phyloP scores from a whole-genome alignment of 2,888 invertebrate species.

The Pardosa pseudoannulata region DNA sequence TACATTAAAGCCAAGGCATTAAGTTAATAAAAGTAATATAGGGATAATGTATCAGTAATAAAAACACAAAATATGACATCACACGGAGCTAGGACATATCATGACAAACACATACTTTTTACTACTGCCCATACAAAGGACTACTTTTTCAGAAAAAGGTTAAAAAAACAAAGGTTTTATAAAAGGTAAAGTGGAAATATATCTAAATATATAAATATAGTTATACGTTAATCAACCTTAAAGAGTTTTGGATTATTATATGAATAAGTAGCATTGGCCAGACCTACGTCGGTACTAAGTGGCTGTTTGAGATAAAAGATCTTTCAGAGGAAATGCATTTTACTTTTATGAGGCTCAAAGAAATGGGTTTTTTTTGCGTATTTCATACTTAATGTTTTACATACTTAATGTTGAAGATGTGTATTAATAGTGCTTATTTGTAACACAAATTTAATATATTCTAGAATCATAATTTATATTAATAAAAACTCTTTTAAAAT shows the following conservation, averaged over 20 bases:
- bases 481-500: no score
- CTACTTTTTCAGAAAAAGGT: slow-evolving; percentile 25
- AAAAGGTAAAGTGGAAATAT: neutral
- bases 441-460: no score
- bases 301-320: slow-evolving; percentile 36
- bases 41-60: slow-evolving; percentile 59
- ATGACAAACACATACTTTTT: slow-evolving; percentile 72
- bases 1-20: slow-evolving; percentile 60
- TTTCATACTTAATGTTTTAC: no score
- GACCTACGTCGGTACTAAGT: slow-evolving; percentile 48
- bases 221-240: no score
- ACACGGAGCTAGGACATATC: slow-evolving; percentile 72
- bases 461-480: no score
- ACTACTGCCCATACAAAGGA: slow-evolving; percentile 67
- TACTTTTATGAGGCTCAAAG: no score
- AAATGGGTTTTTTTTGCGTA: no score
- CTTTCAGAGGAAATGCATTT: neutral
- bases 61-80: slow-evolving; percentile 73
- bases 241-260: no score
- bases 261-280: slow-evolving; percentile 60
- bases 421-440: no score
- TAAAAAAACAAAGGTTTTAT: slow-evolving; percentile 10
- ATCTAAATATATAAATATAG: neutral
- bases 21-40: slow-evolving; percentile 49
- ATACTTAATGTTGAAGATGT: no score